Evolutionary conservation across 2,113 vertebrate species (phyloP), one percentile per base, ranked within the genome.

Genomic region (Ceratotherium simum): DNA sequence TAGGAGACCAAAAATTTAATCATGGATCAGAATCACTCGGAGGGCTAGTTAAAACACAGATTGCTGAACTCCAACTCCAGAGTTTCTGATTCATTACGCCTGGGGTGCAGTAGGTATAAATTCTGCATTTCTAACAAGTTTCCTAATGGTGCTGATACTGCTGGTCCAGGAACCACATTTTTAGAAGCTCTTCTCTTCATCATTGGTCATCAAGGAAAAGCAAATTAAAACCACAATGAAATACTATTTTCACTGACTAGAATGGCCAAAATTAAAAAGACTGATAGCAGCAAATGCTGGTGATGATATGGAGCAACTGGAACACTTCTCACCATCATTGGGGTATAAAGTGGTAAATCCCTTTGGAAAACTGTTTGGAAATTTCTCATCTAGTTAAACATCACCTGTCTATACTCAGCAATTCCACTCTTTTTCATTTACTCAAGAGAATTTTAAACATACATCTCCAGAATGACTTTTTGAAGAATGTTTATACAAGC

Each of bases 91-190:
- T 72, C 62, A 48, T 84, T 81, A 76, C n/a, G 20, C 54, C 11
- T 82, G 9, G 4, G 1, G 46, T 64, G 7, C 10, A 31, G 29
- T 73, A 75, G 36, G 29, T 73, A 75, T 58, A 79, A 8, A 33
- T 25, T 82, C 90, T 92, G 31, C 12, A 54, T 90, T 97, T 86
- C 67, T 89, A 76, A 84, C 27, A 80, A 90, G 20, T 70, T 94
- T 94, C 21, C 12, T 96, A 96, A 76, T 75, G 51, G 76, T 92
- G 33, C 17, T 90, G 79, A 48, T 81, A 70, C 10, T 70, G 23
- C 33, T 82, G n/a, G 46, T 18, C 9, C 65, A 90, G 51, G 20
- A 86, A 54, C 23, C 60, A 58, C 23, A 65, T n/a, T 94, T 89
- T 72, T 51, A 62, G 39, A 90, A 54, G n/a, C 58, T 73, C 46